Percentiles rank a stretch among this genome's conserved stretches.
phyloP scores from a whole-genome alignment of 2,888 invertebrate species.

The Plagiodera versicolora region DNA sequence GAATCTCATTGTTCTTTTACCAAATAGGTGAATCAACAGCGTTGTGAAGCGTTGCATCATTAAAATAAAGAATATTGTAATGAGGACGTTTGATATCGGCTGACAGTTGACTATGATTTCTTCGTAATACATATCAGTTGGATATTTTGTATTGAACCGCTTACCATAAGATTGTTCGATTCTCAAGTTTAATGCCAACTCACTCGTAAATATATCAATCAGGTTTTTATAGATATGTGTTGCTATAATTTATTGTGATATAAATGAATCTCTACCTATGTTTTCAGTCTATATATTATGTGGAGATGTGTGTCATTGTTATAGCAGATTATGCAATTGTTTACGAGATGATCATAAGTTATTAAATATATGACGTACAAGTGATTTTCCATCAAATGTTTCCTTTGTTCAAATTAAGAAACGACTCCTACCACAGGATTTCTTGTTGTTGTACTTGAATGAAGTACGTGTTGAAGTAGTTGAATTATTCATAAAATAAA shows the following conservation, averaged over 20 bases:
- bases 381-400: too few species aligned
- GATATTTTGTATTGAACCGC: constrained; percentile 11
- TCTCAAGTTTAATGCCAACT: constrained; percentile 13
- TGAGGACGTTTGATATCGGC: constrained; percentile 9
- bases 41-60: constrained; percentile 2
- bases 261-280: background rate
- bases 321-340: background rate
- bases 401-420: too few species aligned
- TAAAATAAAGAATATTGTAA: background rate
- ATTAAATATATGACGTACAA: too few species aligned
- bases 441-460: too few species aligned
- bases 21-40: background rate
- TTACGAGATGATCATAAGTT: background rate
- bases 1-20: background rate
- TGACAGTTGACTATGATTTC: constrained; percentile 11
- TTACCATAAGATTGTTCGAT: constrained; percentile 3
- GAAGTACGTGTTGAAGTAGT: too few species aligned
- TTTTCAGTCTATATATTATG: constrained; percentile 2
- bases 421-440: too few species aligned
- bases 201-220: constrained; percentile 14
- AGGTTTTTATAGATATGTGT: background rate
- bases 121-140: constrained; percentile 15
- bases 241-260: constrained; percentile 2
- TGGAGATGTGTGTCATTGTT: constrained; percentile 8
- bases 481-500: too few species aligned